These are phyloP conservation scores for Chloroceryle amazona DNA, from an alignment of 2,797 vertebrate genomes.

Conservation along the genomic window DNA sequence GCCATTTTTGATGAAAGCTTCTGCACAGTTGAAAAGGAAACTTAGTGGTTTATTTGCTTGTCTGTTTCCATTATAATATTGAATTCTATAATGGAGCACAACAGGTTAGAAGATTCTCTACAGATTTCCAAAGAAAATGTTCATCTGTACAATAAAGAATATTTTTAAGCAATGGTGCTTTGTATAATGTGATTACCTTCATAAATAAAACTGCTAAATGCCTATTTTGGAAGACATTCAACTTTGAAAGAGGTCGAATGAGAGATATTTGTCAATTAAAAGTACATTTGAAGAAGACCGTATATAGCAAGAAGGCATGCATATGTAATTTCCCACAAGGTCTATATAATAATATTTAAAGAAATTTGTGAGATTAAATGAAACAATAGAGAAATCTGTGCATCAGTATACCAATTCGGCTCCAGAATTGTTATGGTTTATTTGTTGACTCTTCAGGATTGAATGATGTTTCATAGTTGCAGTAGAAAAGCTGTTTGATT, in stretches of 20 bases:
- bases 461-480: background rate
- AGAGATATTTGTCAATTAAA: background rate
- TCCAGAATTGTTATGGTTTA: background rate
- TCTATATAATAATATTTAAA: background rate
- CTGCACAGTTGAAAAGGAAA: background rate
- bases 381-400: background rate
- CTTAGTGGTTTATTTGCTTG: background rate
- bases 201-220: background rate
- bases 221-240: background rate
- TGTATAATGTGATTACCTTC: background rate
- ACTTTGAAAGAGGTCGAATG: background rate
- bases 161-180: background rate
- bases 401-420: background rate
- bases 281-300: background rate
- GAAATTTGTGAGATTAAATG: background rate
- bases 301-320: background rate
- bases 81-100: slow-evolving; percentile 1
- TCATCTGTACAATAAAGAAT: background rate
- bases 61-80: background rate
- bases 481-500: background rate
- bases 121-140: slow-evolving; percentile 17
- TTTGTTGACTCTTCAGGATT: background rate
- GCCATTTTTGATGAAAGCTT: background rate
- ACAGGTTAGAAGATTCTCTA: background rate
- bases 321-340: background rate